Evolutionary conservation across 2,888 invertebrate species (phyloP).

Genomic region (Epinotia bilunana): DNA sequence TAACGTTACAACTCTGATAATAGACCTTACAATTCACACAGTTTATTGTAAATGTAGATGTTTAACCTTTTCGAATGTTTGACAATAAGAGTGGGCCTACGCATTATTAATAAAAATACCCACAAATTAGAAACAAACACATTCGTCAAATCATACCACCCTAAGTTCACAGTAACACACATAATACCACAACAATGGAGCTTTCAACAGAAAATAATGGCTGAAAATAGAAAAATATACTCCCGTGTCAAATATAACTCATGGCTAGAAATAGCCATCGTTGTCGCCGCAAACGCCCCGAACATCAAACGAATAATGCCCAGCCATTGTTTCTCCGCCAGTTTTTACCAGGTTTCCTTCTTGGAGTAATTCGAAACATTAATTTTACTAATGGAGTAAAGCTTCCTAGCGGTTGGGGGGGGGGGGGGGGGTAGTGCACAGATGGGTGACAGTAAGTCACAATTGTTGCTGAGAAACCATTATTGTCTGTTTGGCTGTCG

Average conservation of each 20-base stretch:
- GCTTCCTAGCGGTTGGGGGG: slow-evolving; percentile 62
- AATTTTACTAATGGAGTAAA: slow-evolving; percentile 84
- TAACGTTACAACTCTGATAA: too few species aligned
- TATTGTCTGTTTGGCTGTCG: too few species aligned
- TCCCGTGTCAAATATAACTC: slow-evolving; percentile 14
- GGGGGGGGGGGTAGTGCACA: slow-evolving; percentile 53
- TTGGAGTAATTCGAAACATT: slow-evolving; percentile 82
- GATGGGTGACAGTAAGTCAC: slow-evolving; percentile 51
- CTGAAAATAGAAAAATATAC: slow-evolving; percentile 8
- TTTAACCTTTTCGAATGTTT: not conserved
- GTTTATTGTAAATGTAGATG: not conserved
- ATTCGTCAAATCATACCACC: not conserved
- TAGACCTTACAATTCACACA: not conserved
- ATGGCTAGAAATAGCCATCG: slow-evolving; percentile 29
- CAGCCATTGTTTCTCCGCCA: slow-evolving; percentile 46
- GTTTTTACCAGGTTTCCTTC: slow-evolving; percentile 47
- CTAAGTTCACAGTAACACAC: not conserved
- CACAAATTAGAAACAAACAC: not conserved
- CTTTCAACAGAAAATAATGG: not conserved
- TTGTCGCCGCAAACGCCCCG: slow-evolving; percentile 10
- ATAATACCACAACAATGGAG: not conserved
- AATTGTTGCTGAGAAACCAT: not conserved
- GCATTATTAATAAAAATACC: not conserved
- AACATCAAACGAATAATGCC: slow-evolving; percentile 39
- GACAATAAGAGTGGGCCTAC: not conserved